These are phyloP conservation scores for Harpagoxenus sublaevis DNA, from an alignment of 2,888 invertebrate genomes.

Conservation along the genomic window DNA sequence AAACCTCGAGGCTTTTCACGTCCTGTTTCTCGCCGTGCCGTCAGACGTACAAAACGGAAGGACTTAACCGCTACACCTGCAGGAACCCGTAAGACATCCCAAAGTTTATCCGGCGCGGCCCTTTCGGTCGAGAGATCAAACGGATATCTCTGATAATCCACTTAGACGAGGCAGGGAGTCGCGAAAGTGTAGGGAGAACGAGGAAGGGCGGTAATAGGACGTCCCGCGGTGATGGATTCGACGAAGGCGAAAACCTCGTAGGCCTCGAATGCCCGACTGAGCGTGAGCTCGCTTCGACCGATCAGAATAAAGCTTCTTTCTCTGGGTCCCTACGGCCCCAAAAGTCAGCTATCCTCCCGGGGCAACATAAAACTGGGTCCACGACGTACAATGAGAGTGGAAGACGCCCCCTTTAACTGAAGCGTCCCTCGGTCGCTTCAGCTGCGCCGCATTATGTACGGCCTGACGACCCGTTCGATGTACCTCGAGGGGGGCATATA, in stretches of 20 bases:
- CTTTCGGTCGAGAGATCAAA: constrained; percentile 74
- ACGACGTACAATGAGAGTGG: constrained; percentile 58
- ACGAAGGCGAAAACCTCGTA: constrained; percentile 64
- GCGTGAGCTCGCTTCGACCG: constrained; percentile 69
- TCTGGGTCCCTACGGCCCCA: constrained; percentile 50
- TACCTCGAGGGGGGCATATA: constrained; percentile 59
- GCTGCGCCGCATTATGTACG: constrained; percentile 84
- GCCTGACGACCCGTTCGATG: constrained; percentile 75
- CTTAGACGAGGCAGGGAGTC: constrained; percentile 70
- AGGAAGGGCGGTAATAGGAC: constrained; percentile 74
- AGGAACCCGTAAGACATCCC: constrained; percentile 58
- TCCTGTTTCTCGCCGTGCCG: constrained; percentile 34
- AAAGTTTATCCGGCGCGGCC: constrained; percentile 70
- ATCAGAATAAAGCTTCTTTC: constrained; percentile 49
- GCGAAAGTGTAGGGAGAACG: constrained; percentile 57
- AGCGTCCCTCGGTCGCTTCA: constrained; percentile 70
- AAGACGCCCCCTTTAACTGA: constrained; percentile 62
- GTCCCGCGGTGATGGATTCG: constrained; percentile 72
- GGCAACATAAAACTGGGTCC: constrained; percentile 58
- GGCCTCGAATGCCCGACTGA: constrained; percentile 59
- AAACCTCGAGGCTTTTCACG: constrained; percentile 54
- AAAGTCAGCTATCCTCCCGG: constrained; percentile 61
- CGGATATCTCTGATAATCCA: constrained; percentile 80
- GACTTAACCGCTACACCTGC: constrained; percentile 70
- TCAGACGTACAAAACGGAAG: constrained; percentile 59